phyloP scores from a whole-genome alignment of 2,797 vertebrate species.

The Somateria mollissima region DNA sequence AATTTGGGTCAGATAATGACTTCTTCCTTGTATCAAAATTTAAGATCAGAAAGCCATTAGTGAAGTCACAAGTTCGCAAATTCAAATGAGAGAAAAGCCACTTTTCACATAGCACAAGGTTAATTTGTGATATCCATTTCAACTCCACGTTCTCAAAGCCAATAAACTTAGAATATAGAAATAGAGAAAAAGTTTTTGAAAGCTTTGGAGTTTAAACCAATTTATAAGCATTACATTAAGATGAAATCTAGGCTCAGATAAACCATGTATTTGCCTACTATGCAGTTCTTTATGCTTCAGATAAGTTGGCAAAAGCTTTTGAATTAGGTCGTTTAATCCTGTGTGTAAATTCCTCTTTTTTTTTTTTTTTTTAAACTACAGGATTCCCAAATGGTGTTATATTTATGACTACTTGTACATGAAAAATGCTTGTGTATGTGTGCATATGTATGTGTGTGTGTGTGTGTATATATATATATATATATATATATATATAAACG shows the following conservation, averaged over 20 bases:
- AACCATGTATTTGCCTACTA: not conserved
- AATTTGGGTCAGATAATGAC: not conserved
- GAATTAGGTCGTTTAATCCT: not conserved
- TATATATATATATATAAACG: not conserved
- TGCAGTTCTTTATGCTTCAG: not conserved
- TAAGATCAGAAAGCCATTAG: not conserved
- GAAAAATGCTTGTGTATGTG: not conserved
- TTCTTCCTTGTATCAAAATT: not conserved
- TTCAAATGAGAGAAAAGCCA: not conserved
- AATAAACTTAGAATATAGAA: not conserved
- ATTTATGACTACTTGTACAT: not conserved
- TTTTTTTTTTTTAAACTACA: not conserved
- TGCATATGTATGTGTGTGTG: too few relatives aligned
- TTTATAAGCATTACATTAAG: not conserved
- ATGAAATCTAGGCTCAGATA: not conserved
- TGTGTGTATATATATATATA: not conserved
- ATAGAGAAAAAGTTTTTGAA: not conserved
- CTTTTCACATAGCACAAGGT: rapidly evolving
- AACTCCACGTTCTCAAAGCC: not conserved
- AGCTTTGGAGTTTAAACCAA: not conserved
- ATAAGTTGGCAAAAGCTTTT: not conserved
- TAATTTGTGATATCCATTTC: not conserved
- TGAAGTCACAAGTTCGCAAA: not conserved
- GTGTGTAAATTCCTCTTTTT: not conserved
- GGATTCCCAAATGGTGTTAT: not conserved